A percentile compares a stretch with the other conserved stretches of the same genome.
Evolutionary conservation across 2,888 invertebrate species (phyloP).

Genomic region (Oscheius sp.): DNA sequence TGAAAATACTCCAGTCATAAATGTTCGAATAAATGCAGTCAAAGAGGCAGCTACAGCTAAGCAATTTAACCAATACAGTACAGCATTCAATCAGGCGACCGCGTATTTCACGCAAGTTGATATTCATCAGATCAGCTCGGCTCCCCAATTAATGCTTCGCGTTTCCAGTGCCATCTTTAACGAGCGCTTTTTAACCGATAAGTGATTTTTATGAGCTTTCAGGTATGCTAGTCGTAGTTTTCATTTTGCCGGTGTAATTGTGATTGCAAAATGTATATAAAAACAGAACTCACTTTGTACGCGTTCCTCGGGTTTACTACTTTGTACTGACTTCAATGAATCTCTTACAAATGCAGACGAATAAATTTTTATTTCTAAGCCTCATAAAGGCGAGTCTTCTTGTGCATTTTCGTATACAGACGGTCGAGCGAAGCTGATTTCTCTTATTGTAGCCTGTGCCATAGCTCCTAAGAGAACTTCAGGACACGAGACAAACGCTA

Average conservation of each 20-base stretch:
- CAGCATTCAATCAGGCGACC: slow-evolving; percentile 46
- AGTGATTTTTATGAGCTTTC: background rate
- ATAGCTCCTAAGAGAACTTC: slow-evolving; percentile 70
- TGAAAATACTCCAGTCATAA: slow-evolving; percentile 54
- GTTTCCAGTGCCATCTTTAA: slow-evolving; percentile 34
- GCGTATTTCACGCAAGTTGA: slow-evolving; percentile 54
- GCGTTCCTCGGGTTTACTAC: background rate
- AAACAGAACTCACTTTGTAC: background rate
- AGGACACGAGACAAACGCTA: slow-evolving; percentile 69
- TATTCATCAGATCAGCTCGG: slow-evolving; percentile 43
- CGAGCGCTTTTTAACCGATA: slow-evolving; percentile 41
- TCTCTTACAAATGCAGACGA: background rate
- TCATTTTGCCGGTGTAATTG: background rate
- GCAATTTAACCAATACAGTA: slow-evolving; percentile 41
- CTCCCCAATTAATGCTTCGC: slow-evolving; percentile 39
- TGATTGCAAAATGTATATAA: background rate
- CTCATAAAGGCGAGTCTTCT: background rate
- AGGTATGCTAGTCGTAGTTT: background rate
- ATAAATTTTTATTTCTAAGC: background rate
- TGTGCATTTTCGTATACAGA: slow-evolving; percentile 9
- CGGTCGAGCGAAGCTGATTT: slow-evolving; percentile 56
- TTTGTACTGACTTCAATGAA: background rate
- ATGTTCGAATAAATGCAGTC: slow-evolving; percentile 56
- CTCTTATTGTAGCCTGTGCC: slow-evolving; percentile 70
- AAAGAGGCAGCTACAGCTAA: slow-evolving; percentile 54